A percentile compares a stretch with the other conserved stretches of the same genome.
Evolutionary conservation across 2,113 vertebrate species (phyloP).

Genomic region (Athene noctua): DNA sequence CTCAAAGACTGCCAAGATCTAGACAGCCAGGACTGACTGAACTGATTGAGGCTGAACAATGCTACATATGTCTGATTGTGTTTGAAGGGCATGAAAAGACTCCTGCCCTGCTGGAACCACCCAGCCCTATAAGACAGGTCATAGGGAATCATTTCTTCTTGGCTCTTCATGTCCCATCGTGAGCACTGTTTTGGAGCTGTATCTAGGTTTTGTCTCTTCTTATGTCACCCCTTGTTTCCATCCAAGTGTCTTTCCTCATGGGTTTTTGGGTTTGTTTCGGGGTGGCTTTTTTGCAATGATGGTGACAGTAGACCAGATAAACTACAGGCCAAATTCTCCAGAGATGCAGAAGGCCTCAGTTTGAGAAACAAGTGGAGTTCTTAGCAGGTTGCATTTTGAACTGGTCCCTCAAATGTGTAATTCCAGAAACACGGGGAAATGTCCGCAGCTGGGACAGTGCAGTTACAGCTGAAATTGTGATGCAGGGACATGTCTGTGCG

Average conservation of each 20-base stretch:
- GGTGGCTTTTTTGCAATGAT: not conserved
- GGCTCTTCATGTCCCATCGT: fast-evolving
- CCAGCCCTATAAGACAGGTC: not conserved
- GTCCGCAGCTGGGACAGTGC: not conserved
- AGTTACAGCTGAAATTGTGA: not conserved
- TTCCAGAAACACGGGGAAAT: not conserved
- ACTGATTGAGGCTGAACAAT: not conserved
- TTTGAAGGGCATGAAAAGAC: not conserved
- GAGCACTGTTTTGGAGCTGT: not conserved
- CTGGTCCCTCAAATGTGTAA: not conserved
- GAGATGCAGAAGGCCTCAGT: not conserved
- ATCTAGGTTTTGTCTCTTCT: not conserved
- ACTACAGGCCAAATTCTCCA: not conserved
- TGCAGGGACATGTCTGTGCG: not conserved
- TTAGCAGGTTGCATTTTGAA: not conserved
- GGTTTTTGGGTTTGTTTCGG: not conserved
- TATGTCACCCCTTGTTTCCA: not conserved
- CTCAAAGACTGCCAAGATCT: not conserved
- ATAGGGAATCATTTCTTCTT: not conserved
- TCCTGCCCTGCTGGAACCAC: not conserved
- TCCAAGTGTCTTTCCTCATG: not conserved
- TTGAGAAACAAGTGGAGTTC: not conserved
- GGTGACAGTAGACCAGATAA: not conserved
- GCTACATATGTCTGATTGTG: not conserved
- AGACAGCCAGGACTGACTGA: not conserved